Base-by-base conservation (phyloP, 2,797 vertebrate genomes). In the Falco cherrug region DNA sequence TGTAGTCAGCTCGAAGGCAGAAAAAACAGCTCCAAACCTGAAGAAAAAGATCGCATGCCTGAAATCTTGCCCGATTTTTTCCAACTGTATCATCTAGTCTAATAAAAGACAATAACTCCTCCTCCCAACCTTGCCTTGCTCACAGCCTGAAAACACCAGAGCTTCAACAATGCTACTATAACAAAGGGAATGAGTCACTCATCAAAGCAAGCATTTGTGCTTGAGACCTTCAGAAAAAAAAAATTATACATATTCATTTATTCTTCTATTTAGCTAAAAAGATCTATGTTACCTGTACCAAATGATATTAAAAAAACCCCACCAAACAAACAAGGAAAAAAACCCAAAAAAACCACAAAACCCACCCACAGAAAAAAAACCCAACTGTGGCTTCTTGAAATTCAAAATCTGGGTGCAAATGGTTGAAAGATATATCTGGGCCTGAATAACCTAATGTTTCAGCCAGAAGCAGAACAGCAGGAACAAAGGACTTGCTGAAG, bases 121-220 rank as follows among this genome's bases (percentile, higher is more conserved):
- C 96, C 96, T 96, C 91, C 87, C 76, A 96, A 89, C 71, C 82
- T 95, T 94, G 94, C 89, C 71, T 95, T 93, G 92, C 87, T 96
- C 91, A 59, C 25, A 68, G 95, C 91, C 89, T 96, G 94, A 93
- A 93, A 96, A 96, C 95, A 95, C 91, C 75, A 92, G 88, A 89
- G 90, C 89, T 96, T 51, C 95, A 91, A 69, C 92, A 94, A 96
- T 92, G 93, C 91, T 68, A 48, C 87, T 89, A 47, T 71, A 94
- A 97, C 94, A 96, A 97, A 96, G 82, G 78, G 92, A 94, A 83
- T 95, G 97, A 97, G 86, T 95, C 95, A 96, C 74, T 93, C 95
- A 85, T 92, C 92, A 97, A 79, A 94, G 88, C 57, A 8, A 51
- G 81, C 19, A 0, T 68, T 93, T 82, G 64, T 56, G 84, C 70